A percentile compares a stretch with the other conserved stretches of the same genome.
Evolutionary conservation across 2,797 vertebrate genomes (phyloP).

Genomic region (Valencia hispanica): DNA sequence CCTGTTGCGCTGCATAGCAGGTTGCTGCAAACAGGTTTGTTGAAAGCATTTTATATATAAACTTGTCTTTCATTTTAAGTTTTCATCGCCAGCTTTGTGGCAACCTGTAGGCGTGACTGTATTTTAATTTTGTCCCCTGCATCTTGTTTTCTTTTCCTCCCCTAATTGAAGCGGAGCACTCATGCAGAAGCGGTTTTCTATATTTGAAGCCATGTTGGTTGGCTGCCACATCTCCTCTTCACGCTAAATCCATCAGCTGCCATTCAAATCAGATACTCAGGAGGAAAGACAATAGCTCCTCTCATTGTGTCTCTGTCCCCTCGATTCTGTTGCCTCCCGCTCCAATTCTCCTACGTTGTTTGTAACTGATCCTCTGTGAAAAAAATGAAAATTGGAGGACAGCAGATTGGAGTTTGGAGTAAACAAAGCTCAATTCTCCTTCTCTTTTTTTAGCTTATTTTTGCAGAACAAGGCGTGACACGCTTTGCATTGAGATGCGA

Average conservation of each 20-base stretch:
- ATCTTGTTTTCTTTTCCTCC: conserved; percentile 35
- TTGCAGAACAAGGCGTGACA: conserved; percentile 69
- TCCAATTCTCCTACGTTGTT: conserved; percentile 54
- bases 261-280: conserved; percentile 56
- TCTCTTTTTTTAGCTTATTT: conserved; percentile 43
- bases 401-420: conserved; percentile 55
- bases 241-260: conserved; percentile 44
- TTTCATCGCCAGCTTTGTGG: conserved; percentile 47
- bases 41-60: conserved; percentile 55
- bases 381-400: conserved; percentile 48
- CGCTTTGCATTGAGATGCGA: conserved; percentile 72
- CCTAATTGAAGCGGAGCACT: conserved; percentile 46
- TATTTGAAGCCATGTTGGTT: conserved; percentile 50
- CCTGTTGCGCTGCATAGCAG: conserved; percentile 3
- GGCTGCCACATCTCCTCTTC: conserved; percentile 49
- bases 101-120: conserved; percentile 48
- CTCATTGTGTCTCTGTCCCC: conserved; percentile 63
- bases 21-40: conserved; percentile 33
- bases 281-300: conserved; percentile 55
- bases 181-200: conserved; percentile 30
- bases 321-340: conserved; percentile 43
- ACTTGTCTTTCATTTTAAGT: conserved; percentile 43
- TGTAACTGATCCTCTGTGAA: conserved; percentile 52
- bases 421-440: conserved; percentile 62
- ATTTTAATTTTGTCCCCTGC: conserved; percentile 45